Base-by-base conservation (phyloP, 2,888 invertebrate species). In the Andrena marginata region DNA sequence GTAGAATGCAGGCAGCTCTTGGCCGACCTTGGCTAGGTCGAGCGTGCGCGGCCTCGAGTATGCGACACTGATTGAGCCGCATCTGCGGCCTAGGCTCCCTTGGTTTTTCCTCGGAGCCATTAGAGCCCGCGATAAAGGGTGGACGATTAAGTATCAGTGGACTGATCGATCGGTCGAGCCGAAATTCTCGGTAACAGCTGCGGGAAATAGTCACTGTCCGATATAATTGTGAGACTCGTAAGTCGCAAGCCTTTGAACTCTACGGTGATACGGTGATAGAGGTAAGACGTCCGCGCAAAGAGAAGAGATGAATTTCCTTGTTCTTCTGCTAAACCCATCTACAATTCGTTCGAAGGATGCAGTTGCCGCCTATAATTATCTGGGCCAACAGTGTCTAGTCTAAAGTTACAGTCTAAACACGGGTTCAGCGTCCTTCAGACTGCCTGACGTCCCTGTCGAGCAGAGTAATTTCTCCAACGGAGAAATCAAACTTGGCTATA, bases 11-110 rank as follows among this genome's bases (percentile, higher is more conserved):
- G 88, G 89, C 88, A 89, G 89, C 89, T 84, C 84, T 86, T 84
- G 84, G 77, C 78, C 92, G 93, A 92, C 93, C 93, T 94, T 94
- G 93, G 91, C 92, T 92, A 94, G 93, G 93, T 93, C 93, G 93
- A 92, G 89, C 90, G 89, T 90, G 88, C 89, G 86, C 89, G 86
- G 88, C 89, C 87, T 89, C 89, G 89, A 89, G 90, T 89, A 92
- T 88, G 87, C 87, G 88, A 86, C 89, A 90, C 88, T 92, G 91
- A 93, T 93, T 91, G 91, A 93, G 91, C 91, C 85, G 89, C 92
- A 90, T 90, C 87, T 90, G 87, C 80, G 80, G 56, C 56, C 82
- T 82, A 82, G 75, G 78, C 67, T 82, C 48, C 75, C 85, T 81
- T 33, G 63, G 69, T 82, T 85, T 89, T 89, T 85, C 89, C 70